A percentile compares a stretch with the other conserved stretches of the same genome.
Conservation (phyloP, 1,140 invertebrate species). For the Rhyacophila brunnea region DNA sequence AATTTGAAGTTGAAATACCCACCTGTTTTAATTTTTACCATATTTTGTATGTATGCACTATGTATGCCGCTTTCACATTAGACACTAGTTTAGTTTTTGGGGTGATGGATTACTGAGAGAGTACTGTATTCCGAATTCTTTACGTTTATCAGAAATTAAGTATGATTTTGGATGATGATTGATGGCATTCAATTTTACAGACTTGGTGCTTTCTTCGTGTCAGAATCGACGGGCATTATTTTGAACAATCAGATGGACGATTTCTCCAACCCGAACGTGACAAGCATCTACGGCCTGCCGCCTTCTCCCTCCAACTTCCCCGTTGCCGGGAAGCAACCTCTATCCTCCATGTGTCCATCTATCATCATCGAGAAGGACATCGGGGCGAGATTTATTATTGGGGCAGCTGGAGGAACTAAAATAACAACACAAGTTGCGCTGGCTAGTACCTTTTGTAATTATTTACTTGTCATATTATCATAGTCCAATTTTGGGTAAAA, state of each 20-base stretch:
- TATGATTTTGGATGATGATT: no score
- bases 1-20: no score
- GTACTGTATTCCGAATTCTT: no score
- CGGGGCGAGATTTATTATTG: slow-evolving; percentile 68
- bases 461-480: no score
- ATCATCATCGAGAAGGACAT: slow-evolving; percentile 70
- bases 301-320: slow-evolving; percentile 83
- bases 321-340: slow-evolving; percentile 72
- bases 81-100: no score
- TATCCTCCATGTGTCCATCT: slow-evolving; percentile 88
- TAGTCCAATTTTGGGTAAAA: no score
- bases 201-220: slow-evolving; percentile 72
- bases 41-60: no score
- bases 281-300: slow-evolving; percentile 75
- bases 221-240: slow-evolving; percentile 80
- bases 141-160: no score
- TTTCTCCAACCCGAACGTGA: slow-evolving; percentile 79
- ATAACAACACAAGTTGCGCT: slow-evolving; percentile 81
- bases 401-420: slow-evolving; percentile 85
- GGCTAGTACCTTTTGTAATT: slow-evolving; percentile 59
- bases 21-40: no score
- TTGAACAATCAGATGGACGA: slow-evolving; percentile 97
- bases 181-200: slow-evolving; percentile 48
- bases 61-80: no score
- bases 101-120: no score